Conservation (phyloP, 2,797 vertebrate species). For the Sciurus carolinensis region DNA sequence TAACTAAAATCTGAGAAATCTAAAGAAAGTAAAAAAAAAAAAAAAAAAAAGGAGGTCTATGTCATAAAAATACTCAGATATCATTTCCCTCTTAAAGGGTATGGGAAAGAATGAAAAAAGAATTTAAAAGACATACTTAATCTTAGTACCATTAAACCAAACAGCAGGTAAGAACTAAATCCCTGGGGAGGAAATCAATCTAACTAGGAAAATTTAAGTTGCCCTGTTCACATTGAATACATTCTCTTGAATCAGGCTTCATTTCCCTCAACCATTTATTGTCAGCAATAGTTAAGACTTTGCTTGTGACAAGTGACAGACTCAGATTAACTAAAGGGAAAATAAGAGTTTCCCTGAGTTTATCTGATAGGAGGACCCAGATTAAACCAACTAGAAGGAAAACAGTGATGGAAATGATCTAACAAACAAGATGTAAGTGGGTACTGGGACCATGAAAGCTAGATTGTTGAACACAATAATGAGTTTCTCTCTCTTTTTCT, state of each 20-base stretch:
- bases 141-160: slow-evolving; percentile 1
- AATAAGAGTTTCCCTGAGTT: not conserved
- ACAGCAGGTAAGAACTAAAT: not conserved
- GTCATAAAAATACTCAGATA: not conserved
- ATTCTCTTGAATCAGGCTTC: slow-evolving; percentile 44
- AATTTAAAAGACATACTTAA: not conserved
- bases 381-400: slow-evolving; percentile 28
- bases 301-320: not conserved
- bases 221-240: not conserved
- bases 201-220: slow-evolving; percentile 50
- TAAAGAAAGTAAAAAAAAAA: slow-evolving; percentile 26
- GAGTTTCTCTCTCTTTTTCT: not conserved
- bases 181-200: not conserved
- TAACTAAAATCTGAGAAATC: slow-evolving; percentile 33
- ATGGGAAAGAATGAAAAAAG: not conserved
- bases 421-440: not conserved
- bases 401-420: not conserved
- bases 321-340: not conserved
- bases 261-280: slow-evolving; percentile 29
- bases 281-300: slow-evolving; percentile 26
- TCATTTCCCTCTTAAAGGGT: not conserved
- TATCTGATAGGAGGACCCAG: not conserved
- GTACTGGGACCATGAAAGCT: not conserved
- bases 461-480: not conserved
- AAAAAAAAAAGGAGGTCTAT: not conserved